phyloP scores from a whole-genome alignment of 1,140 invertebrate species.

The Coptotermes formosanus region DNA sequence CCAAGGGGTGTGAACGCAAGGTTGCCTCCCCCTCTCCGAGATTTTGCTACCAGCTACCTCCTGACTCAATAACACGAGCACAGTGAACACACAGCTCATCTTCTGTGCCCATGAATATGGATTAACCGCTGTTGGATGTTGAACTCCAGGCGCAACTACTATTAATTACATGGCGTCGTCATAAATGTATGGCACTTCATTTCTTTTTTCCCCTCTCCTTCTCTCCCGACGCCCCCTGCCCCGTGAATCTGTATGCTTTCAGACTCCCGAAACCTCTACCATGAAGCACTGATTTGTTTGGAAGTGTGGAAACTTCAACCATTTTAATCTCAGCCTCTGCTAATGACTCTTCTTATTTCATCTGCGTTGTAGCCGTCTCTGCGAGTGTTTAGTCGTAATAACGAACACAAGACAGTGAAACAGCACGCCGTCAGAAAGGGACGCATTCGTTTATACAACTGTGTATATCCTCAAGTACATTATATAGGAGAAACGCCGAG shows the following conservation, averaged over 20 bases:
- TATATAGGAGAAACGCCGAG: too few relatives aligned
- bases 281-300: not conserved
- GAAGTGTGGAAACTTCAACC: not conserved
- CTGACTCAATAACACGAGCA: not conserved
- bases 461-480: too few relatives aligned
- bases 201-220: not conserved
- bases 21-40: too few relatives aligned
- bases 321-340: not conserved
- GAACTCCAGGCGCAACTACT: not conserved
- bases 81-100: not conserved
- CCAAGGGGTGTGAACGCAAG: not conserved
- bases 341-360: not conserved
- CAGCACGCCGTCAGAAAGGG: too few relatives aligned
- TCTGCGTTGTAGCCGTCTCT: not conserved
- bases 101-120: constrained; percentile 4
- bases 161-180: not conserved
- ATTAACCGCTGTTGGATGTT: not conserved
- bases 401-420: not conserved
- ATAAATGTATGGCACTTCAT: not conserved
- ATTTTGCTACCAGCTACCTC: not conserved
- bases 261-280: not conserved
- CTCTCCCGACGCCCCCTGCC: not conserved
- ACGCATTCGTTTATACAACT: too few relatives aligned
- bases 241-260: not conserved
- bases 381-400: not conserved